A percentile compares a stretch with the other conserved stretches of the same genome.
phyloP scores from a whole-genome alignment of 2,888 invertebrate genomes.

The Drosophila sordidula region DNA sequence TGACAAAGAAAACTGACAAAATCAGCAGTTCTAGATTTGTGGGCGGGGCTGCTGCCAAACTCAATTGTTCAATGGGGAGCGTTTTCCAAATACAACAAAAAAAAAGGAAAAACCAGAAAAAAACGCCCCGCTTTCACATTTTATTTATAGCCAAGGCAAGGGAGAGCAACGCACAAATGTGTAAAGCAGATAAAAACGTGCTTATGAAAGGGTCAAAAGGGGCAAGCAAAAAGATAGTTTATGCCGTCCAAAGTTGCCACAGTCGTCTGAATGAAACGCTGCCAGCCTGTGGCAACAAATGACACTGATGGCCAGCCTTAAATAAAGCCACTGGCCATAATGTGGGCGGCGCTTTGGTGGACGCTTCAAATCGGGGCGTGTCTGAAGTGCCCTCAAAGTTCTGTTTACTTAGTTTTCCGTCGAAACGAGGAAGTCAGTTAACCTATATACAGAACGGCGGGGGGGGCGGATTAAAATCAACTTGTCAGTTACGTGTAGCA shows the following conservation, averaged over 20 bases:
- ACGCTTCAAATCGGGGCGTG: constrained; percentile 27
- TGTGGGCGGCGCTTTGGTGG: neutral
- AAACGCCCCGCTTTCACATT: constrained; percentile 12
- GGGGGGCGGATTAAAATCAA: constrained; percentile 23
- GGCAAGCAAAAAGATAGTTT: constrained; percentile 68
- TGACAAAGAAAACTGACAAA: constrained; percentile 75
- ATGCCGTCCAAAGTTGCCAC: constrained; percentile 29
- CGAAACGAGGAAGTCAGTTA: constrained; percentile 74
- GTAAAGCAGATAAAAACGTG: constrained; percentile 75
- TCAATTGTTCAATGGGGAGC: constrained; percentile 41
- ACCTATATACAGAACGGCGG: constrained; percentile 52
- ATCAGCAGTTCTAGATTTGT: constrained; percentile 55
- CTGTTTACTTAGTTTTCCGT: constrained; percentile 43
- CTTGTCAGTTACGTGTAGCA: constrained; percentile 40
- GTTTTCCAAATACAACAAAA: neutral
- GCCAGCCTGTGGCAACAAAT: constrained; percentile 48
- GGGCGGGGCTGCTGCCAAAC: constrained; percentile 1
- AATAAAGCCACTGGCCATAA: constrained; percentile 59
- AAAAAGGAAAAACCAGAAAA: neutral
- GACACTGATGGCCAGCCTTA: constrained; percentile 38
- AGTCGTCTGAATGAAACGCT: constrained; percentile 18
- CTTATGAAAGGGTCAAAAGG: constrained; percentile 70
- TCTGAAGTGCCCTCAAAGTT: constrained; percentile 46
- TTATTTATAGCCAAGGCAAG: constrained; percentile 22
- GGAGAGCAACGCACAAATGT: constrained; percentile 62